Percentiles rank a stretch among this genome's conserved stretches.
Conservation (phyloP, 2,888 invertebrate species). For the Plagodis pulveraria region DNA sequence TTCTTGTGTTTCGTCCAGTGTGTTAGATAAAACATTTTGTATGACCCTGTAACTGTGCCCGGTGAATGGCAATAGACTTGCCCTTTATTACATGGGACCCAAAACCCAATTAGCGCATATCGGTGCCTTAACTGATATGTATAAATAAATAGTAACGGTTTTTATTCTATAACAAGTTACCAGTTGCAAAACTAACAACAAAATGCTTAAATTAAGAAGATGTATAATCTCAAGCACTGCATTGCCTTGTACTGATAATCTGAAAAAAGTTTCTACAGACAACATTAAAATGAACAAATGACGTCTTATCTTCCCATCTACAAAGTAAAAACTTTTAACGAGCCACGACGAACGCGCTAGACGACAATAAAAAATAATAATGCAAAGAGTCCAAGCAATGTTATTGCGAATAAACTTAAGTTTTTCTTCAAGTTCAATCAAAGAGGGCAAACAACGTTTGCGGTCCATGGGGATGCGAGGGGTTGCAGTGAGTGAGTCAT, state of each 20-base stretch:
- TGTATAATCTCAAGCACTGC: too few species aligned
- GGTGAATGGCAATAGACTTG: too few species aligned
- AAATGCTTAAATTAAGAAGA: too few species aligned
- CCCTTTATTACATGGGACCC: too few species aligned
- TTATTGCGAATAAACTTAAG: constrained; percentile 63
- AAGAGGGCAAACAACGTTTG: constrained; percentile 69
- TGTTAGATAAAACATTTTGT: too few species aligned
- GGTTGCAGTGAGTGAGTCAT: constrained; percentile 72
- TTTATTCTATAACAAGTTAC: too few species aligned
- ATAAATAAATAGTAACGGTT: too few species aligned
- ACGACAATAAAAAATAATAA: constrained; percentile 33
- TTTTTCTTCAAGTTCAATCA: constrained; percentile 73
- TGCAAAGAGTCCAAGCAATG: constrained; percentile 46
- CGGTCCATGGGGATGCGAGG: constrained; percentile 54
- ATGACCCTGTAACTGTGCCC: too few species aligned
- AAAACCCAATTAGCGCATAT: too few species aligned
- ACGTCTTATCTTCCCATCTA: constrained; percentile 11
- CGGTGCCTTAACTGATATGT: too few species aligned
- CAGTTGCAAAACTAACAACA: too few species aligned
- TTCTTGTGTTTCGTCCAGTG: too few species aligned
- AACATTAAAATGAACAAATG: constrained; percentile 22
- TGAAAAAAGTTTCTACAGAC: background rate
- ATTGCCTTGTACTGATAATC: background rate
- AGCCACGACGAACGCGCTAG: constrained; percentile 35
- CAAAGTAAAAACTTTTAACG: constrained; percentile 39